phyloP scores from a whole-genome alignment of 2,888 invertebrate species.

The Diaprepes abbreviatus region DNA sequence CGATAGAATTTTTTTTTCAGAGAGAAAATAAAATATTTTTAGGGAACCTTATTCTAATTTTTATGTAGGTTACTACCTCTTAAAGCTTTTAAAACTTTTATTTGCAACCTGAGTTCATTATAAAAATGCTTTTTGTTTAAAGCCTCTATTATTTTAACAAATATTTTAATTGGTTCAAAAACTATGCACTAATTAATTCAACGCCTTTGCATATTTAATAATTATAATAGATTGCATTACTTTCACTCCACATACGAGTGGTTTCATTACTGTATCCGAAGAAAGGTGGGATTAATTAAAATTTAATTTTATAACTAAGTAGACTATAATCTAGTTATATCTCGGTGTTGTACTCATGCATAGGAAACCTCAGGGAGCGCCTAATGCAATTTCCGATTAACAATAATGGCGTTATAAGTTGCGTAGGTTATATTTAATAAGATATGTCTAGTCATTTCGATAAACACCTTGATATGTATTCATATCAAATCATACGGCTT shows the following conservation, averaged over 20 bases:
- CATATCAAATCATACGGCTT: conserved; percentile 10
- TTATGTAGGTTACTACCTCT: too few species aligned
- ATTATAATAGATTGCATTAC: conserved; percentile 29
- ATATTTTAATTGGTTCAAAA: too few species aligned
- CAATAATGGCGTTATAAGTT: conserved; percentile 25
- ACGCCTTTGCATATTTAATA: conserved; percentile 21
- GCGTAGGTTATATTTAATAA: conserved; percentile 42
- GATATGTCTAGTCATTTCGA: conserved; percentile 31
- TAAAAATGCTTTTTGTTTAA: too few species aligned
- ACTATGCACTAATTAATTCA: conserved; percentile 7
- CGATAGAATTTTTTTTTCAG: too few species aligned
- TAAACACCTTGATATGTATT: conserved; percentile 36
- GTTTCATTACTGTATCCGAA: conserved; percentile 12
- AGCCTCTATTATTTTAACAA: too few species aligned
- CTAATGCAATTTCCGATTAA: conserved; percentile 36
- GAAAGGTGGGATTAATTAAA: conserved; percentile 38
- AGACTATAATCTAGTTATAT: conserved; percentile 34
- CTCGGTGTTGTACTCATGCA: conserved; percentile 19
- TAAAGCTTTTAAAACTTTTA: too few species aligned
- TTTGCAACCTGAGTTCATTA: too few species aligned
- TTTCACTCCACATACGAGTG: conserved; percentile 25
- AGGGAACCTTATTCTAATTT: too few species aligned
- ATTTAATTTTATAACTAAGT: conserved; percentile 20
- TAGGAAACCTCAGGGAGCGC: conserved; percentile 23
- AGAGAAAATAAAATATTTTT: too few species aligned